phyloP scores from a whole-genome alignment of 1,140 invertebrate species.

The Bombus confusus region DNA sequence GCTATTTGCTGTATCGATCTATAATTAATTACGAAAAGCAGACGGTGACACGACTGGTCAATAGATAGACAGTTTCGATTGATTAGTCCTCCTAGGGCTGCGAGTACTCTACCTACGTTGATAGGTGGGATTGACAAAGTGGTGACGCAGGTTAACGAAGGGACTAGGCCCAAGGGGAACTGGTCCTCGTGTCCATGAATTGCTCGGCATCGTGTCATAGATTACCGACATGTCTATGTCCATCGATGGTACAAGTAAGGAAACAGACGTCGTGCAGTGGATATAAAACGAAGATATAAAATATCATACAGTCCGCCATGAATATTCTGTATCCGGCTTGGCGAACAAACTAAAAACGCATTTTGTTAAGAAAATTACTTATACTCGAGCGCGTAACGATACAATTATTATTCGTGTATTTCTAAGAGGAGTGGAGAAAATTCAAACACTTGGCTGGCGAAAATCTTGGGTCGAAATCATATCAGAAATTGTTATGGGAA shows the following conservation, averaged over 20 bases:
- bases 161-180: not conserved
- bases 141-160: conserved; percentile 1
- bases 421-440: too few species aligned
- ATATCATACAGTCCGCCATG: too few species aligned
- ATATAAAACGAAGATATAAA: too few species aligned
- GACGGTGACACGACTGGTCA: not conserved
- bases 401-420: too few species aligned
- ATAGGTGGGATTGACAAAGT: not conserved
- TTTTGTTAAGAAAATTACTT: too few species aligned
- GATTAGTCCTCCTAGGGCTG: not conserved
- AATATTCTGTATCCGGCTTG: too few species aligned
- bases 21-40: conserved; percentile 2
- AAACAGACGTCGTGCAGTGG: too few species aligned
- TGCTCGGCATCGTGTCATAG: not conserved
- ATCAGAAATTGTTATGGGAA: too few species aligned
- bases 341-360: too few species aligned
- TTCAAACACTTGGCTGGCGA: too few species aligned
- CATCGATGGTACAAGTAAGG: not conserved
- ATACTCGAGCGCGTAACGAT: too few species aligned
- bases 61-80: not conserved
- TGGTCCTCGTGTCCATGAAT: not conserved
- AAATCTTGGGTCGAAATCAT: too few species aligned
- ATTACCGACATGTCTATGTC: not conserved
- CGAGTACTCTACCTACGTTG: not conserved
- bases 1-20: not conserved